Evolutionary conservation across 2,888 invertebrate genomes (phyloP).

Genomic region (Crepidodera aurea): DNA sequence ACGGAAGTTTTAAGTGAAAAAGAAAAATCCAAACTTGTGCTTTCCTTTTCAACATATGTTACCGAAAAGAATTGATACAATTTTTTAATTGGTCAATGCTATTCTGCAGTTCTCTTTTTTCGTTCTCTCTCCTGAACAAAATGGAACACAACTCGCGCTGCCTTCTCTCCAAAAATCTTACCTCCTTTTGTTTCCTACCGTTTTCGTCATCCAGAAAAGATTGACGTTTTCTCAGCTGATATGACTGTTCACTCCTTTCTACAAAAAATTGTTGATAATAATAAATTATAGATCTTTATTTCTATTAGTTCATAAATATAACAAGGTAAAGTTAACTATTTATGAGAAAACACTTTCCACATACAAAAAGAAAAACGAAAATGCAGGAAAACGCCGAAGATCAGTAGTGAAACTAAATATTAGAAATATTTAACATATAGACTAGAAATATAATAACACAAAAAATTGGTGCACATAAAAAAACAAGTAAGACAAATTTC

Average conservation of each 20-base stretch:
- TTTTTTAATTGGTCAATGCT: constrained; percentile 57
- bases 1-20: constrained; percentile 34
- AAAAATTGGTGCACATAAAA: too few species aligned
- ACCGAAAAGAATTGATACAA: constrained; percentile 58
- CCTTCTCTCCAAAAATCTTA: constrained; percentile 57
- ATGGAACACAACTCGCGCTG: constrained; percentile 55
- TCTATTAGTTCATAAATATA: too few species aligned
- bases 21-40: constrained; percentile 10
- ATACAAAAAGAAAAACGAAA: too few species aligned
- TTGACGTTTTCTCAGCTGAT: constrained; percentile 62
- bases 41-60: constrained; percentile 49
- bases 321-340: too few species aligned
- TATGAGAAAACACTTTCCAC: too few species aligned
- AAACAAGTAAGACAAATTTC: too few species aligned
- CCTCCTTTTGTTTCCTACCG: constrained; percentile 63
- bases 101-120: constrained; percentile 53
- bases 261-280: too few species aligned
- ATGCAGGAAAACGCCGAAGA: too few species aligned
- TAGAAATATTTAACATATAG: too few species aligned
- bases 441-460: too few species aligned
- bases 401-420: too few species aligned
- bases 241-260: constrained; percentile 65
- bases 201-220: constrained; percentile 63
- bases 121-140: constrained; percentile 54
- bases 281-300: too few species aligned